Conservation (phyloP, 2,797 vertebrate species). For the Darevskia mixta region DNA sequence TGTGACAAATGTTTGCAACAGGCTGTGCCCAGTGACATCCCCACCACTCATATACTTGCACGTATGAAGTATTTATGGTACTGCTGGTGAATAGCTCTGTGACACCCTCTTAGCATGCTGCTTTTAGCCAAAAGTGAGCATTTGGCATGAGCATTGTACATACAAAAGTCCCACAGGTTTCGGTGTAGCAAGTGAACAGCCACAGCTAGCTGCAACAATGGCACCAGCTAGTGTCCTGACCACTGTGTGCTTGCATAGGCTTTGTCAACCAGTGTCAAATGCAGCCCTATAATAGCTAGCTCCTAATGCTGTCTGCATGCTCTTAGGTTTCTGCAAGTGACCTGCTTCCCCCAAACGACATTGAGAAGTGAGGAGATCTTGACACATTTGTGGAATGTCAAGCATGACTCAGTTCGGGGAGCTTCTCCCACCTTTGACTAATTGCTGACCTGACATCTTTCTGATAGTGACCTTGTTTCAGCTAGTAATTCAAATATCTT, state of each 20-base stretch:
- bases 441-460: conserved; percentile 79
- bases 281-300: background rate
- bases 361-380: conserved; percentile 23
- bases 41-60: background rate
- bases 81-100: background rate
- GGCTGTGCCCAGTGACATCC: too few species aligned
- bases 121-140: background rate
- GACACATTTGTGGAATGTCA: conserved; percentile 52
- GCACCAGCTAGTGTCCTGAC: accelerated
- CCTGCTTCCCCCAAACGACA: background rate
- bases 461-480: conserved; percentile 79
- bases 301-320: accelerated
- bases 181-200: background rate
- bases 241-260: background rate
- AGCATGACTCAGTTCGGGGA: conserved; percentile 59
- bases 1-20: too few species aligned
- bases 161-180: background rate
- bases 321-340: accelerated
- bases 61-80: background rate
- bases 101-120: background rate
- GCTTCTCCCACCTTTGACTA: conserved; percentile 77
- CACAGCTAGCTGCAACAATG: background rate
- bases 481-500: conserved; percentile 79
- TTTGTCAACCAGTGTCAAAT: background rate
- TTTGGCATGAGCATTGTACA: background rate